Base-by-base conservation (phyloP, 2,113 vertebrate species). In the Phrynocephalus versicolor region DNA sequence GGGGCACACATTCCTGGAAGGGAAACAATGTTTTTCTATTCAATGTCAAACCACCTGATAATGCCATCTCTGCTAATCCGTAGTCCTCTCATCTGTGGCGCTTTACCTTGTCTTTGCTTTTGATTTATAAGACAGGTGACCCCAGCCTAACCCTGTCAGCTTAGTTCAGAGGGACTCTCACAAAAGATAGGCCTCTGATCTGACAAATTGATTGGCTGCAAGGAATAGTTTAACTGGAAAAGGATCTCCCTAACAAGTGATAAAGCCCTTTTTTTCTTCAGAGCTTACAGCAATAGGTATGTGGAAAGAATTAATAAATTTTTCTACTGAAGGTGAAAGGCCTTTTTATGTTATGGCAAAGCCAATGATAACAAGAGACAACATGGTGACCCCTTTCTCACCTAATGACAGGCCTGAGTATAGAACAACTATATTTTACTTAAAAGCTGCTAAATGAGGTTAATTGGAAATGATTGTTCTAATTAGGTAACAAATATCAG, bases 101-200 rank as follows among this genome's bases (percentile, higher is more conserved):
- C 89, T 93, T 89, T 74, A 81, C 89, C 74, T 78, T 90, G 84
- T 87, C 91, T 94, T 91, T 91, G 37, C 18, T 79, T 95, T 89
- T 90, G 93, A 92, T 95, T 94, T 95, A 93, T 87, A 82, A 93
- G 87, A 89, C 91, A 84, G 87, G 85, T 92, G 94, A 94, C 91
- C 93, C 90, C 0, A 3, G 87, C 88, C 18, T 85, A 95, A 88
- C 90, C 75, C 92, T 93, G 93, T 94, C 95, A 95, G 89, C 75
- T 5, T 85, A 79, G 89, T 94, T 95, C 94, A 94, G 87, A 94
- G 81, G 65, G 89, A 72, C 79, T 90, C 85, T 89, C 87, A 78
- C 41, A 90, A 90, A 92, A 95, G 79, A 94, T 84, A 51, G 78
- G 33, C 60, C 87, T 95, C 93, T 93, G 91, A 90, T 94, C 91